Evolutionary conservation across 1,140 invertebrate genomes (phyloP).

Genomic region (Megalopta genalis): DNA sequence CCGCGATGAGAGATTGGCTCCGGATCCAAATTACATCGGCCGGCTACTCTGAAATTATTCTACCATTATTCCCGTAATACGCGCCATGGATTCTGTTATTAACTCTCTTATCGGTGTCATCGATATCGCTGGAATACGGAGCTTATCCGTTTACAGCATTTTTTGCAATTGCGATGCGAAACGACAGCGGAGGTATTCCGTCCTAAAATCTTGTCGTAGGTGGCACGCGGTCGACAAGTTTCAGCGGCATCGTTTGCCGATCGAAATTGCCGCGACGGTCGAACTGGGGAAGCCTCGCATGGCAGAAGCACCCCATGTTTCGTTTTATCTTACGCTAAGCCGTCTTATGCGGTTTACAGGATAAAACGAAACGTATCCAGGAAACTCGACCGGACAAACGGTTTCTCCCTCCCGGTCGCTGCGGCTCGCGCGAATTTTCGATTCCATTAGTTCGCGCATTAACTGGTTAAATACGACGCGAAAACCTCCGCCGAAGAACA

Average conservation of each 20-base stretch:
- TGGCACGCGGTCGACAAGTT: not conserved
- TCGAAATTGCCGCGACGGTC: slow-evolving; percentile 35
- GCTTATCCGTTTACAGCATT: no score
- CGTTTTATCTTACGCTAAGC: slow-evolving; percentile 47
- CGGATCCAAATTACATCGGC: not conserved
- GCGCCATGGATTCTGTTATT: not conserved
- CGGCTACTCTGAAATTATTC: no score
- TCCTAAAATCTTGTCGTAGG: not conserved
- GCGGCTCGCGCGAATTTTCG: not conserved
- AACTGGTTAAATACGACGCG: not conserved
- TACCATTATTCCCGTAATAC: no score
- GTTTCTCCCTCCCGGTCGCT: not conserved
- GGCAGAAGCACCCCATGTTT: slow-evolving; percentile 44
- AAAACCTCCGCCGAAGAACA: not conserved
- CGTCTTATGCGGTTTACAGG: slow-evolving; percentile 44
- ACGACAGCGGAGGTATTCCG: no score
- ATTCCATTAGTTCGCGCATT: not conserved
- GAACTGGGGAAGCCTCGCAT: slow-evolving; percentile 32
- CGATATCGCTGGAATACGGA: not conserved
- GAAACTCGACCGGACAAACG: slow-evolving; percentile 4
- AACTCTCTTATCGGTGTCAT: not conserved
- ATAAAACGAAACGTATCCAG: slow-evolving; percentile 38
- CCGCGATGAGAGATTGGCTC: not conserved
- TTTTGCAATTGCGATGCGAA: no score
- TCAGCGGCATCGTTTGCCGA: not conserved